Evolutionary conservation across 2,888 invertebrate species (phyloP).

Genomic region (Fabriciana adippe): DNA sequence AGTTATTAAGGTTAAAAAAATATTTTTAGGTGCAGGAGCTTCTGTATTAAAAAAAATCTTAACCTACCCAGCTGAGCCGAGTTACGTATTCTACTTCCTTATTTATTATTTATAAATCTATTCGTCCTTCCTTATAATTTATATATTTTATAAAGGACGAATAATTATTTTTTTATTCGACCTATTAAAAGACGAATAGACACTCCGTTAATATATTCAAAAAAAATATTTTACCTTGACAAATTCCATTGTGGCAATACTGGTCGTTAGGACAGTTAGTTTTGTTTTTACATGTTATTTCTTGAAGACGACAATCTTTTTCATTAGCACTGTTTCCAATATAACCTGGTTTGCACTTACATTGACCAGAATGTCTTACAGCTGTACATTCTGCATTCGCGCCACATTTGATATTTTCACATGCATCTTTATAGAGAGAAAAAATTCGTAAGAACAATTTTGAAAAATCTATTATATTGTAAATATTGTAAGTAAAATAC

Average conservation of each 20-base stretch:
- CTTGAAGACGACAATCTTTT: conserved; percentile 88
- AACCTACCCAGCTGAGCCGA: too few species aligned
- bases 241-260: conserved; percentile 90
- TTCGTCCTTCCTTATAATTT: too few species aligned
- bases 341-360: conserved; percentile 90
- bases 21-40: too few species aligned
- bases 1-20: too few species aligned
- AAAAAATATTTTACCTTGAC: conserved; percentile 84
- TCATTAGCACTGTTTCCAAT: conserved; percentile 88
- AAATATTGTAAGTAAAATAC: neutral
- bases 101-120: too few species aligned
- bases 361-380: conserved; percentile 88
- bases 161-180: neutral
- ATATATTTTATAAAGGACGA: too few species aligned
- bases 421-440: conserved; percentile 82
- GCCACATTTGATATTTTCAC: conserved; percentile 89
- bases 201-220: neutral
- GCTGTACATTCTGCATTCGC: conserved; percentile 92
- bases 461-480: neutral
- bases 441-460: neutral
- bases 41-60: too few species aligned
- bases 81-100: too few species aligned
- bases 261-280: conserved; percentile 89
- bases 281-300: conserved; percentile 87
- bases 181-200: too few species aligned